A percentile compares a stretch with the other conserved stretches of the same genome.
Evolutionary conservation across 2,888 invertebrate species (phyloP).

Genomic region (Cerastoderma edule): DNA sequence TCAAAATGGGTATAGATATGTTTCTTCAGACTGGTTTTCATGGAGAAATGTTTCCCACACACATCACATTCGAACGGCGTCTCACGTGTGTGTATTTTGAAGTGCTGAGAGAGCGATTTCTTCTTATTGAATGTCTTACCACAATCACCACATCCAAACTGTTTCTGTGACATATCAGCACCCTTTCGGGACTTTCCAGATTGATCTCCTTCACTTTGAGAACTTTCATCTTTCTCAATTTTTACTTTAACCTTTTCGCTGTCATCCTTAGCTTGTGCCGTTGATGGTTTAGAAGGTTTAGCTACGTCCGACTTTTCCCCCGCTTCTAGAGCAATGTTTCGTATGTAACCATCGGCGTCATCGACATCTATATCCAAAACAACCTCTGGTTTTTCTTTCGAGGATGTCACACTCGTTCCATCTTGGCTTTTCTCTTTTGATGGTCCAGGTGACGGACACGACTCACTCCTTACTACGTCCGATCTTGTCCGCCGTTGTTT

Average conservation of each 20-base stretch:
- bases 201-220: background rate
- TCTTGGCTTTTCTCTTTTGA: too few relatives aligned
- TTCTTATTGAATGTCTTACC: conserved; percentile 46
- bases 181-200: background rate
- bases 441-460: too few relatives aligned
- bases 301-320: background rate
- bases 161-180: background rate
- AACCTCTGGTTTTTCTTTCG: conserved; percentile 39
- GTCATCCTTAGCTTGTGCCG: too few relatives aligned
- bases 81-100: conserved; percentile 47
- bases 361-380: conserved; percentile 47
- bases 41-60: conserved; percentile 51
- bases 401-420: too few relatives aligned
- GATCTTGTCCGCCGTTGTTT: too few relatives aligned
- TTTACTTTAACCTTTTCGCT: background rate
- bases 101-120: conserved; percentile 38
- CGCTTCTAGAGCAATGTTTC: background rate
- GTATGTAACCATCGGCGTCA: conserved; percentile 5
- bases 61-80: conserved; percentile 59
- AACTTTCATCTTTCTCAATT: background rate
- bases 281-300: background rate
- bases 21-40: conserved; percentile 50
- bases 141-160: conserved; percentile 54
- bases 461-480: too few relatives aligned
- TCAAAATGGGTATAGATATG: conserved; percentile 50